Evolutionary conservation across 1,140 invertebrate genomes (phyloP).

Genomic region (Ceratina calcarata): DNA sequence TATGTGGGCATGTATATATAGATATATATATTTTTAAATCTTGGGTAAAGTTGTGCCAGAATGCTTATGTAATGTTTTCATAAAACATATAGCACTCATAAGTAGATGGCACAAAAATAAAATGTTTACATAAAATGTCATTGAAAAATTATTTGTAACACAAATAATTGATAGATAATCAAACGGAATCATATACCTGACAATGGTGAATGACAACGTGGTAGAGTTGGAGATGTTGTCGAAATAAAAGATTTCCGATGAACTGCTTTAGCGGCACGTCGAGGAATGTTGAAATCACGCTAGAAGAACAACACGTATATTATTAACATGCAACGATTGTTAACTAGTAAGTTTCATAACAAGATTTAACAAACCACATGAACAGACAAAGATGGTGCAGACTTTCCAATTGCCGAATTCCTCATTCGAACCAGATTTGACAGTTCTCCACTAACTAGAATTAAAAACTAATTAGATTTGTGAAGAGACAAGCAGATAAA

Average conservation of each 20-base stretch:
- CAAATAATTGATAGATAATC: background rate
- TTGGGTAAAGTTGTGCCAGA: slow-evolving; percentile 9
- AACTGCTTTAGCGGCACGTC: slow-evolving; percentile 81
- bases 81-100: slow-evolving; percentile 6
- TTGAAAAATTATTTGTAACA: background rate
- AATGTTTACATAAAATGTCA: background rate
- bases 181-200: slow-evolving; percentile 77
- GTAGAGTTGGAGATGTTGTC: slow-evolving; percentile 87
- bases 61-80: slow-evolving; percentile 31
- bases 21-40: slow-evolving; percentile 9
- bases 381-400: slow-evolving; percentile 92
- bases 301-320: slow-evolving; percentile 74
- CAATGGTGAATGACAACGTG: slow-evolving; percentile 89
- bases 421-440: slow-evolving; percentile 93
- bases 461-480: background rate
- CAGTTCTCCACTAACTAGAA: slow-evolving; percentile 77
- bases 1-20: background rate
- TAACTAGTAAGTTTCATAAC: background rate
- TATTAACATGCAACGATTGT: background rate
- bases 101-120: background rate
- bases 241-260: slow-evolving; percentile 86
- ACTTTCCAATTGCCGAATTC: slow-evolving; percentile 93
- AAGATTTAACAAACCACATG: slow-evolving; percentile 85
- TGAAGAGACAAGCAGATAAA: background rate
- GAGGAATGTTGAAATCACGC: slow-evolving; percentile 79